These are phyloP conservation scores for Apamea monoglypha DNA, from an alignment of 2,888 invertebrate genomes.

Conservation along the genomic window DNA sequence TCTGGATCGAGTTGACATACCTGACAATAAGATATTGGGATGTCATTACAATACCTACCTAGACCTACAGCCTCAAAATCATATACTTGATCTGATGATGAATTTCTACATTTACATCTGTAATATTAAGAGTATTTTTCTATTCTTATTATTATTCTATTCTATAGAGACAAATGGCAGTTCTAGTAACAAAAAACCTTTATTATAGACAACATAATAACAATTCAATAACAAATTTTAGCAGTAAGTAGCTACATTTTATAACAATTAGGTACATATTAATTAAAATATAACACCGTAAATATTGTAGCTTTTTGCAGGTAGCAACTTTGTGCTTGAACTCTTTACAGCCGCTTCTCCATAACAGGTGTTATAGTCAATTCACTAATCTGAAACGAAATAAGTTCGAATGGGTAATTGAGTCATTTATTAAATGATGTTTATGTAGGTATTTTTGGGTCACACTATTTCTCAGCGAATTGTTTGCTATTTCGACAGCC, in stretches of 20 bases:
- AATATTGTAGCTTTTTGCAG: background rate
- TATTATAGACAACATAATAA: background rate
- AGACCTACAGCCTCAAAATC: background rate
- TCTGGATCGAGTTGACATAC: background rate
- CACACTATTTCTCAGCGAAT: background rate
- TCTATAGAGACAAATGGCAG: too few species aligned
- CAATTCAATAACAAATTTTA: too few species aligned
- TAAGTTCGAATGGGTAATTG: background rate
- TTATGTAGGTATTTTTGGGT: background rate
- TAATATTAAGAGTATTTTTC: too few species aligned
- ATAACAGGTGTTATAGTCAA: slow-evolving; percentile 44
- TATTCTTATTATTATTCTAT: too few species aligned
- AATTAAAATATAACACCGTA: background rate
- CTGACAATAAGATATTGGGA: background rate
- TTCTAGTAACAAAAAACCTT: background rate
- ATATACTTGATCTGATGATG: background rate
- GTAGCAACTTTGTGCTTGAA: background rate
- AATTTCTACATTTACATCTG: too few species aligned
- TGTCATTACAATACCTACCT: background rate
- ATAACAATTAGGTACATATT: background rate
- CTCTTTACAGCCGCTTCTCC: slow-evolving; percentile 30
- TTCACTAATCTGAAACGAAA: slow-evolving; percentile 38
- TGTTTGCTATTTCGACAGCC: background rate
- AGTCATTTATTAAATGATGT: background rate
- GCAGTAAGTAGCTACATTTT: background rate